A percentile compares a stretch with the other conserved stretches of the same genome.
phyloP scores from a whole-genome alignment of 1,140 invertebrate genomes.

The Eubasilissa regina region DNA sequence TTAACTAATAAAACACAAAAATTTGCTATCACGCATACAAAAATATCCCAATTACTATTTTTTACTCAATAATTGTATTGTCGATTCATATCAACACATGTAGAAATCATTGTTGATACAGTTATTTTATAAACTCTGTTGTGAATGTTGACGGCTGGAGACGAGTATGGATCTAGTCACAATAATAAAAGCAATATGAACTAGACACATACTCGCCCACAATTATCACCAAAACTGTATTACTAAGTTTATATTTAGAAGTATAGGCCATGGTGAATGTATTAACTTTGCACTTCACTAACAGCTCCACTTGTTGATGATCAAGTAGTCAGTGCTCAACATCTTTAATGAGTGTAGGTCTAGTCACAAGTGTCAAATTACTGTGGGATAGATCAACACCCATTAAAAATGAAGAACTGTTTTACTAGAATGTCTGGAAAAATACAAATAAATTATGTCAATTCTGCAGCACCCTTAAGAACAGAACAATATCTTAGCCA shows the following conservation, averaged over 20 bases:
- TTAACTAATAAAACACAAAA: too few relatives aligned
- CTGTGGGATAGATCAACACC: constrained; percentile 82
- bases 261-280: background rate
- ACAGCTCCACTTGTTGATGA: background rate
- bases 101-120: too few relatives aligned
- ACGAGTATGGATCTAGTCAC: constrained; percentile 92
- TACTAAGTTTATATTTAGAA: background rate
- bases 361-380: constrained; percentile 80
- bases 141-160: constrained; percentile 75
- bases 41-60: too few relatives aligned
- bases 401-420: constrained; percentile 69
- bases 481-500: too few relatives aligned
- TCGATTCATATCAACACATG: too few relatives aligned
- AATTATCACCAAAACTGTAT: constrained; percentile 64
- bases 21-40: too few relatives aligned
- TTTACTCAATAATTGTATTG: too few relatives aligned
- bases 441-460: too few relatives aligned
- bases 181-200: constrained; percentile 75
- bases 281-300: constrained; percentile 51
- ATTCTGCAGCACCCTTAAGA: too few relatives aligned
- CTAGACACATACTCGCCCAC: constrained; percentile 86
- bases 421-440: constrained; percentile 7
- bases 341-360: constrained; percentile 89
- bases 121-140: constrained; percentile 17
- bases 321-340: constrained; percentile 57